A percentile compares a stretch with the other conserved stretches of the same genome.
phyloP scores from a whole-genome alignment of 1,140 invertebrate species.

The Aphelenchoides fujianensis region DNA sequence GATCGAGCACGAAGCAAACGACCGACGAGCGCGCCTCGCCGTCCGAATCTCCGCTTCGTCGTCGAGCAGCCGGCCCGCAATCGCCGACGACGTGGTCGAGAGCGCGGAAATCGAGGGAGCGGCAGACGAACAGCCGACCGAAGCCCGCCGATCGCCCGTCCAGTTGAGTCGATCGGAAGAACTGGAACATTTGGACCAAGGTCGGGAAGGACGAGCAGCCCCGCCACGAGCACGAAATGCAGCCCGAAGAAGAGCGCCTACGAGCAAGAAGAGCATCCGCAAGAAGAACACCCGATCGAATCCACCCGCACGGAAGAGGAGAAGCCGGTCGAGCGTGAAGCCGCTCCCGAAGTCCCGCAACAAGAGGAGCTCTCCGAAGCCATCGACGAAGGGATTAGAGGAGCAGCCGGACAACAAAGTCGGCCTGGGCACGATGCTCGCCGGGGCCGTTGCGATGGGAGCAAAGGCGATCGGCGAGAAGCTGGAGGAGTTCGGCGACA shows the following conservation, averaged over 20 bases:
- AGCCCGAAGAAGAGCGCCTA: not conserved
- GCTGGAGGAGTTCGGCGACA: not conserved
- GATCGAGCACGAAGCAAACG: too few relatives aligned
- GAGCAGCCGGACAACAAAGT: conserved; percentile 14
- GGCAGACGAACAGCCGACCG: too few relatives aligned
- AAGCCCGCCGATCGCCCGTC: too few relatives aligned
- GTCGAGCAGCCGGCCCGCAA: not conserved
- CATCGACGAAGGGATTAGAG: conserved; percentile 6
- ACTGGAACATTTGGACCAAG: not conserved
- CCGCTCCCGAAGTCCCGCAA: not conserved
- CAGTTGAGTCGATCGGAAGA: not conserved
- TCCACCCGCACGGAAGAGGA: not conserved
- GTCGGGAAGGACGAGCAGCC: not conserved
- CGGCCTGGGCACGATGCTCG: conserved; percentile 12
- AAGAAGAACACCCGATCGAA: not conserved
- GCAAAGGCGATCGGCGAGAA: conserved; percentile 10
- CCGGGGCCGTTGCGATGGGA: conserved; percentile 11
- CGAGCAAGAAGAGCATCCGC: too few relatives aligned
- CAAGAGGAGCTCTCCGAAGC: not conserved
- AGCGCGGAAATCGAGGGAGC: conserved; percentile 2
- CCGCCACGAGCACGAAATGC: not conserved
- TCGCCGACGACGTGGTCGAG: not conserved
- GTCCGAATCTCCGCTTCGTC: too few relatives aligned
- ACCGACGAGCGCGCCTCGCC: too few relatives aligned
- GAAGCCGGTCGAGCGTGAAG: not conserved